A percentile compares a stretch with the other conserved stretches of the same genome.
These are phyloP conservation scores for Recurvirostra avosetta DNA, from an alignment of 2,113 vertebrate species.

Conservation along the genomic window DNA sequence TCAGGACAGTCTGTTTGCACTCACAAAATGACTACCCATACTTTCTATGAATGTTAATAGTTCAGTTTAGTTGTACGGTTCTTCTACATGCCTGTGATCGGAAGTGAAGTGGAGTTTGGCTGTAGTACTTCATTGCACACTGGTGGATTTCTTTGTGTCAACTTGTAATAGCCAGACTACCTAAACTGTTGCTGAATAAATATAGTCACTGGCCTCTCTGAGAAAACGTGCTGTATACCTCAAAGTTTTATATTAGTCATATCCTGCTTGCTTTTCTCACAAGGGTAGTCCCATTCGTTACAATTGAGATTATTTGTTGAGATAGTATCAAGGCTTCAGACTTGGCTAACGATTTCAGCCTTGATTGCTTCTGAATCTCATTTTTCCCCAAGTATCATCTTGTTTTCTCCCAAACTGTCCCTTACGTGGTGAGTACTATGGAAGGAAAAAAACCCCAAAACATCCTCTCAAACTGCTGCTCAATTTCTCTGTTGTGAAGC, in stretches of 20 bases:
- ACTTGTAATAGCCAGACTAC: not conserved
- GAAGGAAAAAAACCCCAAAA: accelerated
- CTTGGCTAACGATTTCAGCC: not conserved
- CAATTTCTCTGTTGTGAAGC: not conserved
- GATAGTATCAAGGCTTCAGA: not conserved
- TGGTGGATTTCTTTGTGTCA: not conserved
- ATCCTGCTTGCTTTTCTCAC: not conserved
- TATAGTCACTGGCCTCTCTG: not conserved
- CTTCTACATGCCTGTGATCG: not conserved
- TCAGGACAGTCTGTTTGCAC: not conserved
- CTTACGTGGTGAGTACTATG: not conserved
- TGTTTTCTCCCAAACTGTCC: not conserved
- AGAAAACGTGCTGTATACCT: not conserved
- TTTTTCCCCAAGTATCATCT: not conserved
- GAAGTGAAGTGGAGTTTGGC: not conserved
- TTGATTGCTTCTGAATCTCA: not conserved
- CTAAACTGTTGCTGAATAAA: not conserved
- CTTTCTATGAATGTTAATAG: not conserved
- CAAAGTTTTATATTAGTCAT: not conserved
- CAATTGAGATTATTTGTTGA: not conserved
- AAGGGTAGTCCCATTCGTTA: not conserved
- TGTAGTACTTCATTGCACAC: not conserved
- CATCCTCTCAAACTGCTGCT: not conserved
- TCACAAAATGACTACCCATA: not conserved
- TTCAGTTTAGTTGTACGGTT: not conserved